Conservation (phyloP, 2,797 vertebrate species). For the Threskiornis aethiopicus region DNA sequence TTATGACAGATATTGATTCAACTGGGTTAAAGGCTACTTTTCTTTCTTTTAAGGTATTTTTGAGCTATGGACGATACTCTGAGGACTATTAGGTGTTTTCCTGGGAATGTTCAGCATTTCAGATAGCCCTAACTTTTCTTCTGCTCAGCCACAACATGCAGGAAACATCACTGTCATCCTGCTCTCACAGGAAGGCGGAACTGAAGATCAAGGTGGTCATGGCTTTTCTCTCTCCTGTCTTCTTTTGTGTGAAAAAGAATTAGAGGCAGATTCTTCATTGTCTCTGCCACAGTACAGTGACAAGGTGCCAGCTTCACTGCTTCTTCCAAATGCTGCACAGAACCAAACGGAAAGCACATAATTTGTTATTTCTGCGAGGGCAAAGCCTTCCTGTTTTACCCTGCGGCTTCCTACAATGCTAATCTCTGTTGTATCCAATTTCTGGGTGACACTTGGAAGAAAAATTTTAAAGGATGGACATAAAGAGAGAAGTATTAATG, state of each 20-base stretch:
- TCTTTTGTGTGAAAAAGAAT: constrained; percentile 11
- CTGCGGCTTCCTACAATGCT: neutral
- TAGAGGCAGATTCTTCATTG: neutral
- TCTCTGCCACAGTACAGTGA: neutral
- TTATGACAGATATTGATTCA: constrained; percentile 32
- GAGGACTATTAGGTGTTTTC: neutral
- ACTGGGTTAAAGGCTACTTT: constrained; percentile 47
- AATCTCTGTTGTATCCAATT: neutral
- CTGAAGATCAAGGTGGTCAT: neutral
- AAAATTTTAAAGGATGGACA: neutral
- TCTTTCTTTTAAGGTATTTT: constrained; percentile 6
- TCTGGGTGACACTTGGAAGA: neutral
- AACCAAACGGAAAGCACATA: neutral
- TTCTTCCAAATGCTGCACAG: constrained; percentile 12
- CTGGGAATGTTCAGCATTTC: neutral
- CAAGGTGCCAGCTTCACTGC: constrained; percentile 16
- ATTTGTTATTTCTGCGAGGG: neutral
- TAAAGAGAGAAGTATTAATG: neutral
- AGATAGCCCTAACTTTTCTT: neutral
- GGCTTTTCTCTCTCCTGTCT: neutral
- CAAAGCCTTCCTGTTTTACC: neutral
- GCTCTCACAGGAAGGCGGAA: neutral
- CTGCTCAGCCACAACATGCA: neutral
- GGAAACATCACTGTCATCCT: neutral
- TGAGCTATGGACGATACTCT: neutral